phyloP scores from a whole-genome alignment of 2,888 invertebrate genomes.

The Uropetala carovei region DNA sequence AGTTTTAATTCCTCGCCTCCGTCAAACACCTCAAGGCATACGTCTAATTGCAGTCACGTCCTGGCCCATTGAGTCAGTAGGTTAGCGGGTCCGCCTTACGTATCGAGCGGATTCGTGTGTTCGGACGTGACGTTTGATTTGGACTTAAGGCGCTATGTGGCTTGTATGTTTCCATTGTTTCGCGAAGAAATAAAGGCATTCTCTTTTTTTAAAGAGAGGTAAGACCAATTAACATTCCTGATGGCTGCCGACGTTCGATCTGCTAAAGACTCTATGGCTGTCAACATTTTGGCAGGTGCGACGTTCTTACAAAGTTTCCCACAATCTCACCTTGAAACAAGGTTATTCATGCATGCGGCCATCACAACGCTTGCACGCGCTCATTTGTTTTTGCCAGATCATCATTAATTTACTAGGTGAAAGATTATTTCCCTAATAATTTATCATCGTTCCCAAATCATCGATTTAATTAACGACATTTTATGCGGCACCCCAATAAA shows the following conservation, averaged over 20 bases:
- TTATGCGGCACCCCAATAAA: too few species aligned
- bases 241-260: neutral
- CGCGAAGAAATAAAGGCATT: neutral
- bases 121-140: neutral
- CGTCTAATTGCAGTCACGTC: neutral
- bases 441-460: too few species aligned
- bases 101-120: neutral
- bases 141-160: neutral
- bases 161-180: neutral
- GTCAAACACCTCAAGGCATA: neutral
- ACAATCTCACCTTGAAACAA: too few species aligned
- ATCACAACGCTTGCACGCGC: too few species aligned
- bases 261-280: neutral
- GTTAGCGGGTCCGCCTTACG: neutral
- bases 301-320: too few species aligned
- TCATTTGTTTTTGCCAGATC: too few species aligned
- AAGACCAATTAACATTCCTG: neutral
- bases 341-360: too few species aligned
- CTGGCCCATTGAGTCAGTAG: constrained; percentile 26
- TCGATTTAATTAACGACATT: too few species aligned
- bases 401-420: too few species aligned
- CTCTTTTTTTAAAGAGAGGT: neutral
- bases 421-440: too few species aligned
- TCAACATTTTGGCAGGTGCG: too few species aligned
- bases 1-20: too few species aligned